These are phyloP conservation scores for Notothenia coriiceps DNA, from an alignment of 2,113 vertebrate genomes.

Conservation along the genomic window DNA sequence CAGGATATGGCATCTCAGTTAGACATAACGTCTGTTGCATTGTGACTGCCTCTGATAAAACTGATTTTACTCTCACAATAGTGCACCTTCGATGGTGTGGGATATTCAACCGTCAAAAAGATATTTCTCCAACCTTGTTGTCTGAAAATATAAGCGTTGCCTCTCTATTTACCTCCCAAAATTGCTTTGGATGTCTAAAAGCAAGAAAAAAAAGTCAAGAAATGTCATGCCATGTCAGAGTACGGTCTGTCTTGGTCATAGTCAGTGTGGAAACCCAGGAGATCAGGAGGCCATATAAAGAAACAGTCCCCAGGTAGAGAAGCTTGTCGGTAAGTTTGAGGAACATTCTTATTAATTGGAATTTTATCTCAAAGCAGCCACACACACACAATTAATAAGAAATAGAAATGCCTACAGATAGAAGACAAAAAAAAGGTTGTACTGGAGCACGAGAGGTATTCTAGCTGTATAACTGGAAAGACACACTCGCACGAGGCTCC, in stretches of 20 bases:
- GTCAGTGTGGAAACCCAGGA: constrained; percentile 8
- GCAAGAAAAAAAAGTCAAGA: background rate
- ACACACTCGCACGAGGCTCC: background rate
- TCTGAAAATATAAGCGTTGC: constrained; percentile 18
- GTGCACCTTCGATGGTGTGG: constrained; percentile 1
- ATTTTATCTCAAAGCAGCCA: constrained; percentile 57
- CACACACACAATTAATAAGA: constrained; percentile 35
- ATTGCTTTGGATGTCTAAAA: constrained; percentile 18
- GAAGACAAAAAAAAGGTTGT: background rate
- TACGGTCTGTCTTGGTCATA: constrained; percentile 12
- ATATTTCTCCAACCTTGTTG: constrained; percentile 12
- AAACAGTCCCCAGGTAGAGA: constrained; percentile 16
- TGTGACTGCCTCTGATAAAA: constrained; percentile 29
- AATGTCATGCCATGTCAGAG: constrained; percentile 21
- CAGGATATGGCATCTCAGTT: background rate
- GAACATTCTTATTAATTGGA: constrained; percentile 51
- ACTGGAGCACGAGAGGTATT: background rate
- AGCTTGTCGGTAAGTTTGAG: constrained; percentile 14
- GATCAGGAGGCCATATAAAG: background rate
- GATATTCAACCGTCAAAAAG: constrained; percentile 4
- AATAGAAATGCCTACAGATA: constrained; percentile 31
- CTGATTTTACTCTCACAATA: constrained; percentile 9
- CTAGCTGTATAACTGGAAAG: background rate
- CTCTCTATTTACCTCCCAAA: constrained; percentile 11
- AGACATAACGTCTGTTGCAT: constrained; percentile 24